These are phyloP conservation scores for Sebastes hopkinsi DNA, from an alignment of 2,797 vertebrate genomes.

Conservation along the genomic window DNA sequence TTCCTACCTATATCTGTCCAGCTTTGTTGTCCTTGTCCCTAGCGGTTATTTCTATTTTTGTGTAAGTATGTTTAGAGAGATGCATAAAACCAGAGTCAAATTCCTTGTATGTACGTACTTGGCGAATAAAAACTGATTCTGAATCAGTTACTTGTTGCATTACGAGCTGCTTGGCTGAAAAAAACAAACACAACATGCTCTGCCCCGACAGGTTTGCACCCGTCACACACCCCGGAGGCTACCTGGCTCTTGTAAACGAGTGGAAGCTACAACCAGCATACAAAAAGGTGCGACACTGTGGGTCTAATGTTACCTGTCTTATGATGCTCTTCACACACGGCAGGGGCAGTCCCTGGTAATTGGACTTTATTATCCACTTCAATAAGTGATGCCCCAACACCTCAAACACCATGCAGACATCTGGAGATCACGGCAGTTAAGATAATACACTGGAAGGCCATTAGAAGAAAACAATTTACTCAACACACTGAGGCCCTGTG, in stretches of 20 bases:
- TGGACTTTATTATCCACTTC: slow-evolving; percentile 99
- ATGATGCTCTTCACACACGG: slow-evolving; percentile 97
- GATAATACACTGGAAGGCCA: slow-evolving; percentile 46
- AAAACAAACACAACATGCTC: background rate
- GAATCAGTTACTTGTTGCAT: background rate
- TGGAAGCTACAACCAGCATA: background rate
- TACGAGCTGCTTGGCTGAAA: background rate
- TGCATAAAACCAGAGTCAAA: too few relatives aligned
- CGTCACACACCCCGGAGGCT: slow-evolving; percentile 4
- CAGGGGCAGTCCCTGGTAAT: slow-evolving; percentile 96
- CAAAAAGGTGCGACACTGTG: background rate
- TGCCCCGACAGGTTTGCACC: slow-evolving; percentile 27
- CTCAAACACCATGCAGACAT: slow-evolving; percentile 99
- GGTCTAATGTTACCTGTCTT: slow-evolving; percentile 84
- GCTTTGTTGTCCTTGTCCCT: too few relatives aligned
- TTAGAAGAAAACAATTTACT: background rate
- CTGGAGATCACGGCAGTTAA: slow-evolving; percentile 83
- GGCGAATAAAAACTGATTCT: too few relatives aligned
- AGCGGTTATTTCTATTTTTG: too few relatives aligned
- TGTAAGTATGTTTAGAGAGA: too few relatives aligned
- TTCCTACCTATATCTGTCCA: too few relatives aligned
- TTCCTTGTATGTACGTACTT: too few relatives aligned
- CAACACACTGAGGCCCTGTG: background rate
- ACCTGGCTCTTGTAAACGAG: background rate
- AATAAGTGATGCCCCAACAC: slow-evolving; percentile 97